Conservation (phyloP, 2,797 vertebrate genomes). For the Crocidura indochinensis region DNA sequence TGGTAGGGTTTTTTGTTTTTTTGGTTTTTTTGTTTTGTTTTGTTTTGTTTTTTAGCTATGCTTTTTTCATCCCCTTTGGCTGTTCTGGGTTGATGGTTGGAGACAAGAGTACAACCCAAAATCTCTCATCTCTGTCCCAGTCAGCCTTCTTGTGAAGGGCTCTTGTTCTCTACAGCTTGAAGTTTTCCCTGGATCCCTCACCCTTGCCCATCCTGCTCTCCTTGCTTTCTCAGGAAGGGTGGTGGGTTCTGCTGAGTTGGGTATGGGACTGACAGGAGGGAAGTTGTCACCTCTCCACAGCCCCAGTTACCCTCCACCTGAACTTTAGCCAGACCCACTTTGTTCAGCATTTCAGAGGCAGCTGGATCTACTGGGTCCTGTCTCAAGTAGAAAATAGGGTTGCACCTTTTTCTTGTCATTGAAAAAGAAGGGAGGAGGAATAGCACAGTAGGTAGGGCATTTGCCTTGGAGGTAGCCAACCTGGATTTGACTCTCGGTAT, state of each 20-base stretch:
- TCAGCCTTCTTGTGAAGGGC: neutral
- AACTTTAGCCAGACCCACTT: neutral
- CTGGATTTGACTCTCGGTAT: no score
- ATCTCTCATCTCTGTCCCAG: fast-evolving
- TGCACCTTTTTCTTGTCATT: constrained; percentile 66
- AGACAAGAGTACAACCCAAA: neutral
- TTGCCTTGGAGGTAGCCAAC: no score
- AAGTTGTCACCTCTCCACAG: neutral
- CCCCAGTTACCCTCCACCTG: neutral
- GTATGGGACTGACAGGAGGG: neutral
- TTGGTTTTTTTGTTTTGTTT: no score
- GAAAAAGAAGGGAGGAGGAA: neutral
- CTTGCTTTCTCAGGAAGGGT: no score
- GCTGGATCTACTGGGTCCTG: neutral
- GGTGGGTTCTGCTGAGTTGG: no score
- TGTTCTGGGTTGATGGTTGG: neutral
- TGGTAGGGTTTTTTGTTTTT: no score
- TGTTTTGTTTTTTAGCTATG: no score
- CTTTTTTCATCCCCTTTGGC: neutral
- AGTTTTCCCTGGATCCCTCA: no score
- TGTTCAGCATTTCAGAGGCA: neutral
- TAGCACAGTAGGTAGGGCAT: no score
- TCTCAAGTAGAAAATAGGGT: constrained; percentile 53
- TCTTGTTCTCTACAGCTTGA: neutral
- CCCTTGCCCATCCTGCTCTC: no score